Conservation (phyloP, 2,888 invertebrate genomes). For the Epicampocera succincta region DNA sequence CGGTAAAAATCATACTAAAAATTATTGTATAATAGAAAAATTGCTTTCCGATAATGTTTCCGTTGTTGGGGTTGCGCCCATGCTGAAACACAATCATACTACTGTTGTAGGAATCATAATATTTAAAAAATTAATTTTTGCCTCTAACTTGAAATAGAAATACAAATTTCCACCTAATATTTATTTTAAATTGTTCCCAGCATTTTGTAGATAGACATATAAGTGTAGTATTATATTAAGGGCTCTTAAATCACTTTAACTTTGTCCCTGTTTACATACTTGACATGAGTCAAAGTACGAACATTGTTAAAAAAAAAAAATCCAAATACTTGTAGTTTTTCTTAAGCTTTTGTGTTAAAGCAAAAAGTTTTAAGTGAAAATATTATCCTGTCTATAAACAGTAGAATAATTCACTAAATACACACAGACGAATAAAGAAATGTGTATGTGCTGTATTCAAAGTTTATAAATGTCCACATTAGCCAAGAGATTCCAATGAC, state of each 20-base stretch:
- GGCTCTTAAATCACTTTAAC: conserved; percentile 48
- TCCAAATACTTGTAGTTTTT: conserved; percentile 57
- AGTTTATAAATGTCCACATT: neutral
- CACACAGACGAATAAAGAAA: neutral
- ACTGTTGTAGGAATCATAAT: too few species aligned
- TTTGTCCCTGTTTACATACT: conserved; percentile 40
- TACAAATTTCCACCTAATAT: too few species aligned
- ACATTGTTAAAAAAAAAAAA: conserved; percentile 34
- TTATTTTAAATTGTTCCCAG: too few species aligned
- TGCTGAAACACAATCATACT: too few species aligned
- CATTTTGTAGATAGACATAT: neutral
- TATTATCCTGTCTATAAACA: conserved; percentile 62
- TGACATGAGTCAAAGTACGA: conserved; percentile 52
- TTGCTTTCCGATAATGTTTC: too few species aligned
- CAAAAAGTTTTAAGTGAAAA: conserved; percentile 48
- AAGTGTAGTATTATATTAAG: neutral
- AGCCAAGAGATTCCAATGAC: too few species aligned
- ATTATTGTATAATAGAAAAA: too few species aligned
- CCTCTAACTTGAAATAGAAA: too few species aligned
- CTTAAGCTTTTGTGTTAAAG: conserved; percentile 51
- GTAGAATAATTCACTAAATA: conserved; percentile 32
- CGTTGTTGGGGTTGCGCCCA: too few species aligned
- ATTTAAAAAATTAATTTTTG: too few species aligned
- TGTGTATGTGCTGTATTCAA: neutral
- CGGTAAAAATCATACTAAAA: neutral